Percentiles rank a stretch among this genome's conserved stretches.
These are phyloP conservation scores for Helogale parvula DNA, from an alignment of 2,113 vertebrate species.

Conservation along the genomic window DNA sequence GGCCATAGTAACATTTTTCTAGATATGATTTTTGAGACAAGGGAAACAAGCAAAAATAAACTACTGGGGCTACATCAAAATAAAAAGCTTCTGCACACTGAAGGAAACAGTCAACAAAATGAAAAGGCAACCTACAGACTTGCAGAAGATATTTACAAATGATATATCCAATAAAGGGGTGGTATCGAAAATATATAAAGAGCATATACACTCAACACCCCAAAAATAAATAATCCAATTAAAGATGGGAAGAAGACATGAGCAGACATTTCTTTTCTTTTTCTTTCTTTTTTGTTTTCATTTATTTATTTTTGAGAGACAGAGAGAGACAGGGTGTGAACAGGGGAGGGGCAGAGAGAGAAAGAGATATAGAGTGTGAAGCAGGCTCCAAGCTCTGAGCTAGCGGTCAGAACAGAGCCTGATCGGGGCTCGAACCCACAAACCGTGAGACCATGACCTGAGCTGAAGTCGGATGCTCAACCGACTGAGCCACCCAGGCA, in stretches of 20 bases:
- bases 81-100: not conserved
- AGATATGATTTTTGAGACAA: not conserved
- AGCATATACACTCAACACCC: not conserved
- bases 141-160: not conserved
- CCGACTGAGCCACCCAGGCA: too few relatives aligned
- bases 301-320: too few relatives aligned
- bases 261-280: not conserved
- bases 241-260: not conserved
- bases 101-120: not conserved
- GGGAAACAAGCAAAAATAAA: not conserved
- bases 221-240: not conserved
- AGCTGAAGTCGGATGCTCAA: too few relatives aligned
- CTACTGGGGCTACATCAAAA: not conserved
- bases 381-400: too few relatives aligned
- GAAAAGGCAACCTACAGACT: not conserved
- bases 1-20: not conserved
- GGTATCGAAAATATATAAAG: not conserved
- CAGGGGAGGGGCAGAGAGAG: too few relatives aligned
- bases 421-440: too few relatives aligned
- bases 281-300: too few relatives aligned
- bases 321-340: too few relatives aligned
- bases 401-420: too few relatives aligned
- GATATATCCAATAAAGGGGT: not conserved
- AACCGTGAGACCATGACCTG: too few relatives aligned
- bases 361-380: too few relatives aligned